Evolutionary conservation across 2,888 invertebrate species (phyloP).

Genomic region (Drosophila percnosoma): DNA sequence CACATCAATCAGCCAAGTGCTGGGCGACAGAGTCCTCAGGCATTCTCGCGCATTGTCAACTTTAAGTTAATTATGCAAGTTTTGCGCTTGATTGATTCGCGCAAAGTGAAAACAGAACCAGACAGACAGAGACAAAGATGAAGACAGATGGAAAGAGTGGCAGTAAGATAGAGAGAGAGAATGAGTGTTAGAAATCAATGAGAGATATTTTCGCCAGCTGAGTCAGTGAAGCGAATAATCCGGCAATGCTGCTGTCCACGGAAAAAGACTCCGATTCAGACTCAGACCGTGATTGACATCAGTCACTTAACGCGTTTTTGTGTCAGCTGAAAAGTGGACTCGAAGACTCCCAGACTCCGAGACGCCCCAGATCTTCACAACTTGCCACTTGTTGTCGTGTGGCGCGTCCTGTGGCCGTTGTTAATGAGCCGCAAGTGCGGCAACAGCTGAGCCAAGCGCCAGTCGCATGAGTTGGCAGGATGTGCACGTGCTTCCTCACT

Average conservation of each 20-base stretch:
- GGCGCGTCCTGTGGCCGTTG: slow-evolving; percentile 27
- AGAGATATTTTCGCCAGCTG: slow-evolving; percentile 12
- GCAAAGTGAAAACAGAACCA: slow-evolving; percentile 17
- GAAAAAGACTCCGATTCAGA: background rate
- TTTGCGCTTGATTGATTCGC: slow-evolving; percentile 70
- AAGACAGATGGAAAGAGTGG: background rate
- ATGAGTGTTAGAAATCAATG: slow-evolving; percentile 10
- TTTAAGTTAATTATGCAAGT: slow-evolving; percentile 75
- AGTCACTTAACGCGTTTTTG: slow-evolving; percentile 70
- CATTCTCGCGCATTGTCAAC: slow-evolving; percentile 58
- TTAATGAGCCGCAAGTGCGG: slow-evolving; percentile 72
- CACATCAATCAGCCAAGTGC: slow-evolving; percentile 68
- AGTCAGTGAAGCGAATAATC: slow-evolving; percentile 66
- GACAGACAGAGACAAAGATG: background rate
- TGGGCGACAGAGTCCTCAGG: slow-evolving; percentile 21
- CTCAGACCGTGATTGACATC: slow-evolving; percentile 67
- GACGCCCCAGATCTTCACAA: background rate
- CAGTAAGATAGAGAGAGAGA: background rate
- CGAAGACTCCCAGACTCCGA: slow-evolving; percentile 1
- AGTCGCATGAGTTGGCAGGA: slow-evolving; percentile 27
- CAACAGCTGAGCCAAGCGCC: slow-evolving; percentile 62
- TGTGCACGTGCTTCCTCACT: slow-evolving; percentile 26
- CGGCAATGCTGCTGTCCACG: slow-evolving; percentile 36
- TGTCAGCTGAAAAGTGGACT: slow-evolving; percentile 39
- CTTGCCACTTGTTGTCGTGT: background rate